These are phyloP conservation scores for Potamarius usumacintae DNA, from an alignment of 2,113 vertebrate species.

Conservation along the genomic window DNA sequence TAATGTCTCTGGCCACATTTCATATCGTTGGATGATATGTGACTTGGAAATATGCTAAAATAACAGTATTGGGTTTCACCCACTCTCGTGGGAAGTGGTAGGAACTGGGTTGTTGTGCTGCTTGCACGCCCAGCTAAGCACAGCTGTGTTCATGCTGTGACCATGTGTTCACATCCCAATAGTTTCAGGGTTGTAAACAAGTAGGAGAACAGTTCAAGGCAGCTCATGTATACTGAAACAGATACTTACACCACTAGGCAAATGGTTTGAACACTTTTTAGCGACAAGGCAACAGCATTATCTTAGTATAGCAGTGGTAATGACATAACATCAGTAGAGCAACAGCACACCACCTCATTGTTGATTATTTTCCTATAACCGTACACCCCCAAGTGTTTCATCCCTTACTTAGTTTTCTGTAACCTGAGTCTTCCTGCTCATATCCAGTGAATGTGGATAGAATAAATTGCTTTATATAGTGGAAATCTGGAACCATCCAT, in stretches of 20 bases:
- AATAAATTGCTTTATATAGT: background rate
- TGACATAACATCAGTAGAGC: no score
- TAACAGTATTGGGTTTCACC: background rate
- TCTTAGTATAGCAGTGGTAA: background rate
- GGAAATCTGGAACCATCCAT: background rate
- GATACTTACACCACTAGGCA: background rate
- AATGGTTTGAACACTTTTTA: background rate
- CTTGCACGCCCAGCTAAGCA: background rate
- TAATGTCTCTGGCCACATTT: background rate
- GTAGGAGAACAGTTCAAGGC: background rate
- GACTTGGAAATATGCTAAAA: background rate
- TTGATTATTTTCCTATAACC: no score
- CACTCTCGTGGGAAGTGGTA: slow-evolving; percentile 2
- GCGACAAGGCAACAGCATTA: background rate
- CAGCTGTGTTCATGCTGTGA: slow-evolving; percentile 9
- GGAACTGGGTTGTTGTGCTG: background rate
- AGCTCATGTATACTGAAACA: background rate
- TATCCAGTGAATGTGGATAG: no score
- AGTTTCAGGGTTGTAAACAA: slow-evolving; percentile 17
- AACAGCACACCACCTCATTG: background rate
- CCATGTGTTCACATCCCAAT: background rate
- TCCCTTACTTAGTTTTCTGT: no score
- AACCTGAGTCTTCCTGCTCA: background rate
- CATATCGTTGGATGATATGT: background rate
- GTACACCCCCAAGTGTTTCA: no score